Conservation (phyloP, 2,797 vertebrate species). For the Lemur catta region DNA sequence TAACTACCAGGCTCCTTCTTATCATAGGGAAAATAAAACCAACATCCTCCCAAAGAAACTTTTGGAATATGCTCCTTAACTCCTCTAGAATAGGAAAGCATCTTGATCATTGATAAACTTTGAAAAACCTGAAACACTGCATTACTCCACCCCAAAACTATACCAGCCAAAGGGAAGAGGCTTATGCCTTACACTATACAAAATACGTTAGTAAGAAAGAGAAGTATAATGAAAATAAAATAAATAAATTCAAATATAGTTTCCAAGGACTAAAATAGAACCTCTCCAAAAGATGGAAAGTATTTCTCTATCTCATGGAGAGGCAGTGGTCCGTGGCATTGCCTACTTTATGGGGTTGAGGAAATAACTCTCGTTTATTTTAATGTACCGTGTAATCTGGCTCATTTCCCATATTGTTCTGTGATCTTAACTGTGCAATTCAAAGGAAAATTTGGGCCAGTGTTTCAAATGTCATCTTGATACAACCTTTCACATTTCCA, state of each 20-base stretch:
- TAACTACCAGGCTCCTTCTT: slow-evolving; percentile 10
- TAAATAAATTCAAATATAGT: slow-evolving; percentile 39
- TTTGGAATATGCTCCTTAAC: background rate
- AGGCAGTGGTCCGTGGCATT: slow-evolving; percentile 56
- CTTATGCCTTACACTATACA: background rate
- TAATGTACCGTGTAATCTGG: slow-evolving; percentile 63
- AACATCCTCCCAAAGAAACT: background rate
- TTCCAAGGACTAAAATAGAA: slow-evolving; percentile 56
- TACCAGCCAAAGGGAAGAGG: background rate
- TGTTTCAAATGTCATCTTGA: slow-evolving; percentile 48
- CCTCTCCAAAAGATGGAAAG: slow-evolving; percentile 45
- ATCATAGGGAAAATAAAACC: background rate
- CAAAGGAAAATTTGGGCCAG: slow-evolving; percentile 45
- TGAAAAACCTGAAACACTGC: slow-evolving; percentile 4
- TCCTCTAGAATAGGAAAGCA: background rate
- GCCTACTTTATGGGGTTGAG: slow-evolving; percentile 39
- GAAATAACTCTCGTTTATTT: slow-evolving; percentile 61
- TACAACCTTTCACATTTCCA: slow-evolving; percentile 25
- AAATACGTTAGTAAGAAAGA: background rate
- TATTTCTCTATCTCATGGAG: slow-evolving; percentile 41
- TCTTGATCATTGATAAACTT: background rate
- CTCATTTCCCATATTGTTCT: slow-evolving; percentile 67
- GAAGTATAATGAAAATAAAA: background rate
- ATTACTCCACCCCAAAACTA: background rate
- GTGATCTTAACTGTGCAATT: slow-evolving; percentile 60